Base-by-base conservation (phyloP, 2,888 invertebrate genomes). In the Monochamus alternatus region DNA sequence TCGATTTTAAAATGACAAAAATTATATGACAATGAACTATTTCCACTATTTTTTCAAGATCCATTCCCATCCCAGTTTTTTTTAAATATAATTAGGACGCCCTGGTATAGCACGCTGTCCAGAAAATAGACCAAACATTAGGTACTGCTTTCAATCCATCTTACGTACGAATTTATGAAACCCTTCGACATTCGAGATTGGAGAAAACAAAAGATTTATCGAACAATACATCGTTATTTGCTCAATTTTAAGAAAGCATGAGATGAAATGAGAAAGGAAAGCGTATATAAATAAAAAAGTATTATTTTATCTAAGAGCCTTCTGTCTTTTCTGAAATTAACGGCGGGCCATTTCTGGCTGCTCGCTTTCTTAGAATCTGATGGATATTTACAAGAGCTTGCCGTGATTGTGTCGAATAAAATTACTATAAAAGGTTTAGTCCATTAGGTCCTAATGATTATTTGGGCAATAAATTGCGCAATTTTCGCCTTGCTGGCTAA, bases 371-470 rank as follows among this genome's bases (percentile, higher is more conserved):
- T 38, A 63, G 51, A 47, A 71, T 51, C 62, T 51, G 71, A 71
- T 63, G 63, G 71, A 62, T 59, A 62, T 71, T 71, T 59, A 71
- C 63, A 71, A 71, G 63, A 52, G 63, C 71, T 71, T 31, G 66
- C 60, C 66, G 43, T 65, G 73, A 73, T 73, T 60, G 62, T 32
- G 60, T 22, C 66, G 66, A 73, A 73, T 73, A 66, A 60, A 73
- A 66, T 67, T 73, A 66, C 67, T 73, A 62, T 73, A 73, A 73
- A 62, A 66, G 73, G 58, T 67, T 67, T 65, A 62, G 60, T 73
- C 73, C 73, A 73, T 73, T 73, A 73, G 60, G 66, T 51, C 62
- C 38, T 71, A 63, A 71, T 71, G 71, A 71, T 63, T 44, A 71
- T 71, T 71, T 52, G 63, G 51, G 71, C 52, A 38, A 71, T 71